These are phyloP conservation scores for Carposina sasakii DNA, from an alignment of 1,140 invertebrate genomes.

Conservation along the genomic window DNA sequence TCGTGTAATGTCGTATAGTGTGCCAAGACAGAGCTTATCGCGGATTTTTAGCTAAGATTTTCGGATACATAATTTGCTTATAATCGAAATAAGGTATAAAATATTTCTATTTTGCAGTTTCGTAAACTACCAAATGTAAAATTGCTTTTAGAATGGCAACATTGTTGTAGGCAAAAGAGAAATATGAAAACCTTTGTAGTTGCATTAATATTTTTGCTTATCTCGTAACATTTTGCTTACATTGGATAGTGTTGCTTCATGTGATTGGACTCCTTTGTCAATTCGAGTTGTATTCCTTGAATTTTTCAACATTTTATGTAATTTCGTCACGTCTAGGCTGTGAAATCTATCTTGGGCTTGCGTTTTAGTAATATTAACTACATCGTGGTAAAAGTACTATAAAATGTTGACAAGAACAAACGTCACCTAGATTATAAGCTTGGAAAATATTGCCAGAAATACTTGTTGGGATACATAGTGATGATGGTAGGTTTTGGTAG, in stretches of 20 bases:
- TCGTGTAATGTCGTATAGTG: background rate
- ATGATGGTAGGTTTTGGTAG: too few species aligned
- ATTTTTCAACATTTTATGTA: too few species aligned
- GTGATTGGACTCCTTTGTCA: too few species aligned
- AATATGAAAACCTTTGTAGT: constrained; percentile 33
- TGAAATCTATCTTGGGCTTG: too few species aligned
- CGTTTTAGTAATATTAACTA: too few species aligned
- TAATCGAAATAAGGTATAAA: constrained; percentile 32
- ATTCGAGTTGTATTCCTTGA: too few species aligned
- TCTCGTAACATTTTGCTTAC: constrained; percentile 45
- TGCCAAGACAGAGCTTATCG: constrained; percentile 22
- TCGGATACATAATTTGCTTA: constrained; percentile 61
- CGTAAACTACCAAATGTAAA: constrained; percentile 16
- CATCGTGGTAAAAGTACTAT: too few species aligned
- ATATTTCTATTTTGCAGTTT: constrained; percentile 5
- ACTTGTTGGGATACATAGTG: too few species aligned
- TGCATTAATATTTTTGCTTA: constrained; percentile 55
- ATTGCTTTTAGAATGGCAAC: constrained; percentile 19
- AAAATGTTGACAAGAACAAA: too few species aligned
- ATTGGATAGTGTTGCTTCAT: constrained; percentile 55
- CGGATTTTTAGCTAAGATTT: constrained; percentile 58
- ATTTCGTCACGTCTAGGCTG: too few species aligned
- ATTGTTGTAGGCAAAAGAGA: constrained; percentile 19
- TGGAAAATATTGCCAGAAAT: too few species aligned
- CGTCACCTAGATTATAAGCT: too few species aligned